Evolutionary conservation across 2,888 invertebrate species (phyloP).

Genomic region (Troides aeacus): DNA sequence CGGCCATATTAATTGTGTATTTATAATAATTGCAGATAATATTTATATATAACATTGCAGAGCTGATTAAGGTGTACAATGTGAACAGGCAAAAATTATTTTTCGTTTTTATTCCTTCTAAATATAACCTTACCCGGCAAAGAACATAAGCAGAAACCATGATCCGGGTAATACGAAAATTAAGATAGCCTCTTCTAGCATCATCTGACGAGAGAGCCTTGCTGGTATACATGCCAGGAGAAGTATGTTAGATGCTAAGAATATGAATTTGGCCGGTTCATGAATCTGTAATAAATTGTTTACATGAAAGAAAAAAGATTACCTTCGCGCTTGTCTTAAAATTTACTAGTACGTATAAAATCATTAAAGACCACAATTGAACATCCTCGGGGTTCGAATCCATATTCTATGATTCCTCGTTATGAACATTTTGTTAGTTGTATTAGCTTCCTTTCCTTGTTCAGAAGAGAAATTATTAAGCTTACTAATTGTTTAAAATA

Average conservation of each 20-base stretch:
- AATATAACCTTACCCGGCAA: constrained; percentile 90
- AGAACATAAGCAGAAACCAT: constrained; percentile 99
- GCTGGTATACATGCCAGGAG: constrained; percentile 94
- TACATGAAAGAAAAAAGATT: not conserved
- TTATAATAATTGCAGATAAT: not conserved
- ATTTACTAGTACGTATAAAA: no score
- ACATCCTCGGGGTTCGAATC: no score
- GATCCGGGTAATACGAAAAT: constrained; percentile 96
- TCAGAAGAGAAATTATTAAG: not conserved
- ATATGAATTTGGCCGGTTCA: constrained; percentile 97
- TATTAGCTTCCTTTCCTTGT: no score
- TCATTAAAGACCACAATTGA: no score
- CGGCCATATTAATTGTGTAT: not conserved
- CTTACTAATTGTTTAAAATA: constrained; percentile 95
- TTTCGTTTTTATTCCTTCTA: not conserved
- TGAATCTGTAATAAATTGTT: constrained; percentile 83
- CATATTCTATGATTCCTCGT: no score
- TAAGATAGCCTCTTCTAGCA: constrained; percentile 94
- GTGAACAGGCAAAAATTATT: no score
- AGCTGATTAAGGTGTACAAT: not conserved
- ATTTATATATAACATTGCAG: not conserved
- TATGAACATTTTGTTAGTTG: no score
- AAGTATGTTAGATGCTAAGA: constrained; percentile 93
- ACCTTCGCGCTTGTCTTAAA: no score
- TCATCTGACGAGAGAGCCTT: constrained; percentile 85